Evolutionary conservation across 2,113 vertebrate genomes (phyloP).

Genomic region (Potamarius usumacintae): DNA sequence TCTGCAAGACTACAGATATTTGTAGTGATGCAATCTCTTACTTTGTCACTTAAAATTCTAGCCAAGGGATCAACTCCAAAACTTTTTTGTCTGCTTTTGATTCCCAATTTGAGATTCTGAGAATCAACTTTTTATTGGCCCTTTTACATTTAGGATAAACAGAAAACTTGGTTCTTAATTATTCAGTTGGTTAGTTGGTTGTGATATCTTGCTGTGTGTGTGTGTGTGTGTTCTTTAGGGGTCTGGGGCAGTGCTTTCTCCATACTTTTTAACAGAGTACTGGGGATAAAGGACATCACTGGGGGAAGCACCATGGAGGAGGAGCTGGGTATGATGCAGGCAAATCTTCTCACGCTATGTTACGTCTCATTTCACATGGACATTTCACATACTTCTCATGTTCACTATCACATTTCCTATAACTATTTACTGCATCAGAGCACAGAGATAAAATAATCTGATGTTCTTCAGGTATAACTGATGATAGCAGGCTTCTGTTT

Average conservation of each 20-base stretch:
- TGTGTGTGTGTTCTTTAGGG: constrained; percentile 69
- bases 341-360: not conserved
- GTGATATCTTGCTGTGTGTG: constrained; percentile 23
- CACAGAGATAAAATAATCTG: not conserved
- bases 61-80: not conserved
- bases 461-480: not conserved
- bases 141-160: not conserved
- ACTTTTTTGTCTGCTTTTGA: not conserved
- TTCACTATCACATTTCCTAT: no score
- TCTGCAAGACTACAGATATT: not conserved
- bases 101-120: not conserved
- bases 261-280: constrained; percentile 94
- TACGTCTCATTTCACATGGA: not conserved
- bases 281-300: constrained; percentile 84
- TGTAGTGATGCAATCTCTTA: not conserved
- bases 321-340: constrained; percentile 83
- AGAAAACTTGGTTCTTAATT: not conserved
- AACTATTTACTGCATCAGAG: not conserved
- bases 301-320: constrained; percentile 91
- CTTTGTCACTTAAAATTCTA: not conserved
- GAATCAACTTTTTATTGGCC: no score
- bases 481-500: not conserved
- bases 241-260: constrained; percentile 99
- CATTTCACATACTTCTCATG: not conserved
- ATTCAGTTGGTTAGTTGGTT: not conserved